These are phyloP conservation scores for Euclidia mi DNA, from an alignment of 2,888 invertebrate genomes.

Conservation along the genomic window DNA sequence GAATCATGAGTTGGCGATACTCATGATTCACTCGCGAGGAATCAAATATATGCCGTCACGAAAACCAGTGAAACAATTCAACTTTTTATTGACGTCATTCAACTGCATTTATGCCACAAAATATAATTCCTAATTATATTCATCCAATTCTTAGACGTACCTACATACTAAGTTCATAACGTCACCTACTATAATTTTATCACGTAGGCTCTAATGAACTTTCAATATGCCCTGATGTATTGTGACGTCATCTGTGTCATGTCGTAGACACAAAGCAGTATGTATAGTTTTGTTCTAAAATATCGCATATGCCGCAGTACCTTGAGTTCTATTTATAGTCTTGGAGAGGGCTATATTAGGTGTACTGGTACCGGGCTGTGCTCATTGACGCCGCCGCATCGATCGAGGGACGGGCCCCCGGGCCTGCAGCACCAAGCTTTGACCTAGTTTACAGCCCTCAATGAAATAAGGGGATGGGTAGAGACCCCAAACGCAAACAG, in stretches of 20 bases:
- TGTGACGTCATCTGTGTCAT: constrained; percentile 23
- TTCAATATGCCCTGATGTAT: too few species aligned
- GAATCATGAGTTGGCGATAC: too few species aligned
- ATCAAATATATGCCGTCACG: too few species aligned
- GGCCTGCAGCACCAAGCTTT: constrained; percentile 73
- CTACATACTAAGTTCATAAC: too few species aligned
- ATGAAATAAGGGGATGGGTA: constrained; percentile 72
- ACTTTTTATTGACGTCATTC: too few species aligned
- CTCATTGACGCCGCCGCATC: constrained; percentile 83
- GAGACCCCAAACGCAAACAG: constrained; percentile 15
- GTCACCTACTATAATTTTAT: too few species aligned
- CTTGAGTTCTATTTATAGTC: constrained; percentile 77
- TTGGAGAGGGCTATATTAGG: constrained; percentile 49
- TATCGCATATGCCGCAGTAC: constrained; percentile 49
- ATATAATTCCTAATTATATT: too few species aligned
- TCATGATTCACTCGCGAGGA: too few species aligned
- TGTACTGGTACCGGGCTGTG: constrained; percentile 62
- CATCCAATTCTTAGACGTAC: too few species aligned
- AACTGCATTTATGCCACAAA: too few species aligned
- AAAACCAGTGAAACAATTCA: too few species aligned
- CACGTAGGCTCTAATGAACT: too few species aligned
- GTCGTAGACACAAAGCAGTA: constrained; percentile 34
- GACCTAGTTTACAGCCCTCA: constrained; percentile 84
- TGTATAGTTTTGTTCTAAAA: constrained; percentile 27
- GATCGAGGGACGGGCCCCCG: constrained; percentile 75